Evolutionary conservation across 2,113 vertebrate genomes (phyloP), one percentile per base, ranked within the genome.

Genomic region (Desmodus rotundus): DNA sequence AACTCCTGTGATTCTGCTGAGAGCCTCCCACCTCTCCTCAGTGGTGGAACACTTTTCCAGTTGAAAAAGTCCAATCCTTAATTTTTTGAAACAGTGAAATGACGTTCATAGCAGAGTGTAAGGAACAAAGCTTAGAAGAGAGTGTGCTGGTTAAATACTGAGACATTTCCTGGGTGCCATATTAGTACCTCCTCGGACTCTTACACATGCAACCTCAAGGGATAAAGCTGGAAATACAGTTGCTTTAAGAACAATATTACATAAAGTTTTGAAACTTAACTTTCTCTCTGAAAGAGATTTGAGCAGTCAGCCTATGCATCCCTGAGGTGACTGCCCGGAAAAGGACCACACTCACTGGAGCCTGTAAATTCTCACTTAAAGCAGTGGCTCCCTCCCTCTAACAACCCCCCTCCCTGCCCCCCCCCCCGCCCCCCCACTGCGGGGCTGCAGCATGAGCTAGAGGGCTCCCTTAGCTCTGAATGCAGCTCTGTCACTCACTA

Each of bases 391-490:
- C 19, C 31, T 41, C 14, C 4, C 13, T 81, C 38, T 11, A n/a
- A 8, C 43, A 6, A 50, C 38, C 50, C 47, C 3, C 54, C 9
- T n/a, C n/a, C n/a, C n/a, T n/a, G n/a, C n/a, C n/a, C n/a, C n/a
- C n/a, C n/a, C n/a, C n/a, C n/a, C n/a, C n/a, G n/a, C n/a, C n/a
- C n/a, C n/a, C n/a, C n/a, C n/a, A n/a, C n/a, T n/a, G n/a, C 28
- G 9, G 43, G 33, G 2, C 73, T 19, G 28, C 38, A 22, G 3
- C 11, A 0, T 20, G 12, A 50, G 26, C 28, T 65, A 2, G 0
- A 24, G 19, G 14, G 31, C 58, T n/a, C 1, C 36, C 36, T 47
- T 14, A 50, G 36, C 28, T 72, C 20, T 7, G 14, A 52, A 19
- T 45, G 33, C 50, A 6, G n/a, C 41, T 76, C 38, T 61, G 14